phyloP scores from a whole-genome alignment of 2,797 vertebrate species.

The Mus caroli region DNA sequence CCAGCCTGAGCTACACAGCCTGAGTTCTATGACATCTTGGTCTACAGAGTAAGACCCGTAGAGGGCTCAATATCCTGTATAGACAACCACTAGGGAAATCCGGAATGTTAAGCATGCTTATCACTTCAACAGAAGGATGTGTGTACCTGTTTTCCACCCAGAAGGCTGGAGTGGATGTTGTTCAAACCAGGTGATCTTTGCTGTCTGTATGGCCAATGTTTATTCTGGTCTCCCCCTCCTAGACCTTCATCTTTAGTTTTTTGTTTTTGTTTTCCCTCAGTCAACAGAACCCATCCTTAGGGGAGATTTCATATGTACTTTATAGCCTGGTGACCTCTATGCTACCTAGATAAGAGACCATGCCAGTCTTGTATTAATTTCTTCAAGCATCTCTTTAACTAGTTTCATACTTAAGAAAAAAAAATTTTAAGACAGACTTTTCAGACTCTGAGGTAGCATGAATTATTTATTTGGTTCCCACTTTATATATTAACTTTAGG shows the following conservation, averaged over 20 bases:
- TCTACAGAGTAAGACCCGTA: neutral
- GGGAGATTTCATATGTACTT: neutral
- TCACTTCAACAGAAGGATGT: neutral
- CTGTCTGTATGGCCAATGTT: neutral
- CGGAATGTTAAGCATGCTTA: neutral
- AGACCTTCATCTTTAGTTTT: neutral
- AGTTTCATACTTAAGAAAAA: neutral
- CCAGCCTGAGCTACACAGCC: neutral
- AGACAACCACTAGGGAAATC: neutral
- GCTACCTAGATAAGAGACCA: neutral
- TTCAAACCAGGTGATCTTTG: neutral
- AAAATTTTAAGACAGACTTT: neutral
- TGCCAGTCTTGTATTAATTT: neutral
- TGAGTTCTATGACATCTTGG: neutral
- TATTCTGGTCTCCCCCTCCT: neutral
- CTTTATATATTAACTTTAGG: slow-evolving; percentile 54
- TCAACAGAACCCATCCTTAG: neutral
- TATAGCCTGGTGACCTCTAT: neutral
- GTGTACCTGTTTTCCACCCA: neutral
- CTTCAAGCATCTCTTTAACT: slow-evolving; percentile 2
- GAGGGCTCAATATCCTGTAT: neutral
- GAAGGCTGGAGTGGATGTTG: neutral
- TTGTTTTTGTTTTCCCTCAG: neutral
- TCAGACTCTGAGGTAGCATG: neutral
- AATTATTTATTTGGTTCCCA: neutral